Conservation (phyloP, 1,140 invertebrate species). For the Oryctes rhinoceros region DNA sequence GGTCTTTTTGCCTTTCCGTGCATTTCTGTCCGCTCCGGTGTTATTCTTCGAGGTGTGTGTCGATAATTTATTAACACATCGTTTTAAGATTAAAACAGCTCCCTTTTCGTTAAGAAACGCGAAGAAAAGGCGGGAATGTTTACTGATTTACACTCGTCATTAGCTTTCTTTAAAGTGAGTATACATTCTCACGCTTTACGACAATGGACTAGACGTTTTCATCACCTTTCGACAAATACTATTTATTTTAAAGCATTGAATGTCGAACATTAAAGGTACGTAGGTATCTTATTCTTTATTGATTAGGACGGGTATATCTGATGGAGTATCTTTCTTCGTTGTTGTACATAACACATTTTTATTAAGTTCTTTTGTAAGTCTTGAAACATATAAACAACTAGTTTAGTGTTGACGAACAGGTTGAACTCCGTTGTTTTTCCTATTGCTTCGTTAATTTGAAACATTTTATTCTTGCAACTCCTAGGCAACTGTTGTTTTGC, state of each 20-base stretch:
- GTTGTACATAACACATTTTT: no score
- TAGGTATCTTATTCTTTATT: neutral
- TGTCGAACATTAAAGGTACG: slow-evolving; percentile 4
- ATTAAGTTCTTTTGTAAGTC: no score
- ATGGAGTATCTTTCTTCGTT: neutral
- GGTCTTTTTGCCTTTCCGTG: neutral
- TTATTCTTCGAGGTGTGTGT: slow-evolving; percentile 59
- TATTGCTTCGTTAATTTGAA: no score
- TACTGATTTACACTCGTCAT: slow-evolving; percentile 28
- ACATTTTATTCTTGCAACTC: no score
- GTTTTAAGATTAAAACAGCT: slow-evolving; percentile 31
- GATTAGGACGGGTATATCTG: neutral
- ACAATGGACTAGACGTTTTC: slow-evolving; percentile 23
- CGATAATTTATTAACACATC: slow-evolving; percentile 28
- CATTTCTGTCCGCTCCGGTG: neutral
- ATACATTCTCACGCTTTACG: slow-evolving; percentile 21
- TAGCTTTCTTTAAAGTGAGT: slow-evolving; percentile 32
- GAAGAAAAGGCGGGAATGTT: slow-evolving; percentile 21
- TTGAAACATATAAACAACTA: no score
- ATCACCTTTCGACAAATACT: slow-evolving; percentile 18
- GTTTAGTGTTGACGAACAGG: no score
- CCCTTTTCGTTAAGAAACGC: slow-evolving; percentile 20
- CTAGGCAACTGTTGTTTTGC: no score
- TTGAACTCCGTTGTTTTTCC: no score
- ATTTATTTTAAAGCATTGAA: slow-evolving; percentile 12